Base-by-base conservation (phyloP, 2,113 vertebrate genomes). In the Pholis gunnellus region DNA sequence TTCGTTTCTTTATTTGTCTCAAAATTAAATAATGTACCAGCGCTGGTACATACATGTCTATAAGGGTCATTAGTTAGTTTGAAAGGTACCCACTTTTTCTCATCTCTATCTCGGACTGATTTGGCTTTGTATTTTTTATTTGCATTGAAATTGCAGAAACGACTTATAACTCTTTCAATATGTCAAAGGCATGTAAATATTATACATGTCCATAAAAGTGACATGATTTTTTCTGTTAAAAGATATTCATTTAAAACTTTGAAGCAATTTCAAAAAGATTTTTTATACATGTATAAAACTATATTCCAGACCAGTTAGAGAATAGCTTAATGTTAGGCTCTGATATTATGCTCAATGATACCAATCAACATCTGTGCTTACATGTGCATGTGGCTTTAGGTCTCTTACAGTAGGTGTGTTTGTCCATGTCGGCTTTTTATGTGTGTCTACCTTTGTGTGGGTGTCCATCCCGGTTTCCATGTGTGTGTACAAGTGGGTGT, bases 401-500 rank as follows among this genome's bases (percentile, higher is more conserved):
- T 59, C 44, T 77, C 36, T 44, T 4, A 56, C 59, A 34, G 29
- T 18, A 67, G 36, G 27, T 59, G 27, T 38, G 61, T 56, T 31
- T 68, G 25, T 54, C 25, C 56, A 59, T 29, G 56, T 29, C 9
- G 4, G n/a, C 25, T 10, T 17, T 50, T 75, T 57, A 36, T 57
- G 36, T 34, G 63, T 31, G 38, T 40, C 18, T 4, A 40, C 9
- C 14, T 42, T 72, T 69, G 61, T 56, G 18, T 73, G 71, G 56
- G 56, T 74, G 56, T 74, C 38, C 17, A 40, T 65, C 29, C 34
- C 31, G 61, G 46, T 66, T 66, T 38, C 22, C 10, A 2, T 59
- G 64, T 66, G 15, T 70, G 52, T 77, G 54, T 46, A 29, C 15
- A 22, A n/a, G 34, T 60, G 9, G 10, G 38, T 54, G 73, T 66